These are phyloP conservation scores for Rhadina sibilatrix DNA, from an alignment of 2,113 vertebrate genomes.

Conservation along the genomic window DNA sequence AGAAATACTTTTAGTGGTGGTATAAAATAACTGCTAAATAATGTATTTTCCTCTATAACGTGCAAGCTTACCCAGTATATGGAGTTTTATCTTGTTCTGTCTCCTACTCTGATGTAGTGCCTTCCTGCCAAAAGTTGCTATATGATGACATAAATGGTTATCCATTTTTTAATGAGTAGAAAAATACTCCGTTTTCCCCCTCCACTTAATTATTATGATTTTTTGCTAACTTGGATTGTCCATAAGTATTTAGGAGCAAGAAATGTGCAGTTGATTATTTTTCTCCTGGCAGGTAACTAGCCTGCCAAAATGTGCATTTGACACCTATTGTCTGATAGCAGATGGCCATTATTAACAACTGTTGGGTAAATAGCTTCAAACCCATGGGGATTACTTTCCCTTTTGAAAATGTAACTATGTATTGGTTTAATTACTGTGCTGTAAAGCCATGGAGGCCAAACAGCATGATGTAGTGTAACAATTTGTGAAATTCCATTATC, in stretches of 20 bases:
- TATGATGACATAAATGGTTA: not conserved
- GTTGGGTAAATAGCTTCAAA: slow-evolving; percentile 58
- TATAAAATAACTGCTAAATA: not conserved
- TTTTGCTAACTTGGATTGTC: slow-evolving; percentile 24
- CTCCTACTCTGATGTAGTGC: not conserved
- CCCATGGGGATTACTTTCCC: slow-evolving; percentile 24
- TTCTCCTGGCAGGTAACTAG: slow-evolving; percentile 50
- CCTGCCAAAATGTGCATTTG: slow-evolving; percentile 61
- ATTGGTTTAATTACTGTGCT: slow-evolving; percentile 49
- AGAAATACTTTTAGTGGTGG: not conserved
- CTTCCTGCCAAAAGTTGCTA: not conserved
- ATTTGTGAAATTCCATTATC: slow-evolving; percentile 38
- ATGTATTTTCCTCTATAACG: not conserved
- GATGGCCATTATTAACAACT: slow-evolving; percentile 54
- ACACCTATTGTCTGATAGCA: slow-evolving; percentile 68
- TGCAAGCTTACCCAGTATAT: not conserved
- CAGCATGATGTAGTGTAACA: slow-evolving; percentile 40
- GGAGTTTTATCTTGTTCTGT: not conserved
- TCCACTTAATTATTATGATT: not conserved
- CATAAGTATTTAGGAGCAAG: not conserved
- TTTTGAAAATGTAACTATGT: slow-evolving; percentile 39
- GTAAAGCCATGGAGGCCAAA: slow-evolving; percentile 33
- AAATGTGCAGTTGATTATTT: slow-evolving; percentile 59
- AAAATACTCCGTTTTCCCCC: not conserved
- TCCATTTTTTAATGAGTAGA: not conserved